Evolutionary conservation across 2,797 vertebrate species (phyloP).

Genomic region (Poecile montanus): DNA sequence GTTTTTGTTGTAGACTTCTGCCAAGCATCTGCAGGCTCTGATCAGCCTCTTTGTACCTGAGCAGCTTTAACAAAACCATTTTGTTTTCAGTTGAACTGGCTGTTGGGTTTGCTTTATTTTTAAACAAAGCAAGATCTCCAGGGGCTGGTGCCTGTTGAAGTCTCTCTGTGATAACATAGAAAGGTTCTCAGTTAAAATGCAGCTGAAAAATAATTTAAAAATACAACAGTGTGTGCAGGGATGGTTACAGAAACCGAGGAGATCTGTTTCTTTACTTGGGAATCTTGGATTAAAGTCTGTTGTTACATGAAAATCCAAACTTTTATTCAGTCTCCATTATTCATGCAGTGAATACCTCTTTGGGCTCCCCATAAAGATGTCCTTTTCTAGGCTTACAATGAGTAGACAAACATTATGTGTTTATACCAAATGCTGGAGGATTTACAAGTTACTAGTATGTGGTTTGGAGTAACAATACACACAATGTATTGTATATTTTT

Average conservation of each 20-base stretch:
- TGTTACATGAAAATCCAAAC: slow-evolving; percentile 22
- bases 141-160: neutral
- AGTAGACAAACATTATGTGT: slow-evolving; percentile 45
- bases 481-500: slow-evolving; percentile 29
- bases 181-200: slow-evolving; percentile 5
- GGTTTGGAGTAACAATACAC: slow-evolving; percentile 45
- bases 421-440: slow-evolving; percentile 27
- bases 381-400: slow-evolving; percentile 22
- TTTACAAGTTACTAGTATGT: slow-evolving; percentile 30
- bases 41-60: neutral
- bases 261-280: slow-evolving; percentile 17
- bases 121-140: slow-evolving; percentile 15
- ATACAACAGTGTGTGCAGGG: neutral
- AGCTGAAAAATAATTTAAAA: neutral
- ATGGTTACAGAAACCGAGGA: neutral
- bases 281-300: slow-evolving; percentile 16
- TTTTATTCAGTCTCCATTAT: slow-evolving; percentile 22
- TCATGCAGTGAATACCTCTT: slow-evolving; percentile 14
- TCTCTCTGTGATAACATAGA: neutral
- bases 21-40: neutral
- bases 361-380: slow-evolving; percentile 10
- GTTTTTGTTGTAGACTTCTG: neutral
- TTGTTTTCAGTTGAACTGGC: slow-evolving; percentile 5
- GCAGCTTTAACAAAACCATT: neutral
- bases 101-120: slow-evolving; percentile 42